A percentile compares a stretch with the other conserved stretches of the same genome.
Evolutionary conservation across 1,140 invertebrate species (phyloP).

Genomic region (Venustaconcha ellipsiformis): DNA sequence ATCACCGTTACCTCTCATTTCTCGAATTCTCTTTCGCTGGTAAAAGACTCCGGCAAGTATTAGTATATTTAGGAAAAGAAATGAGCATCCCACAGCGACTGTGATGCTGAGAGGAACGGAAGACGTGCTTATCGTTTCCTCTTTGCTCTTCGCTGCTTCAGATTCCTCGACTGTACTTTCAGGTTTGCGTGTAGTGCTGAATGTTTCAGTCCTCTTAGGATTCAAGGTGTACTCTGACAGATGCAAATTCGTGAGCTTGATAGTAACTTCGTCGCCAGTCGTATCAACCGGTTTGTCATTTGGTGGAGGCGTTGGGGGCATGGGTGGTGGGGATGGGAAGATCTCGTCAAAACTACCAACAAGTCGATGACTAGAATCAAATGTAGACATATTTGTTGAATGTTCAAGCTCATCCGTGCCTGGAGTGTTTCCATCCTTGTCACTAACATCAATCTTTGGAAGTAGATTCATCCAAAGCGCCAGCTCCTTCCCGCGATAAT

Average conservation of each 20-base stretch:
- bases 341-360: constrained; percentile 47
- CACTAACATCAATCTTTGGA: constrained; percentile 89
- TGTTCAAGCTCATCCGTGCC: constrained; percentile 86
- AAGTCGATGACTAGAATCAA: constrained; percentile 57
- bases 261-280: constrained; percentile 28
- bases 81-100: constrained; percentile 91
- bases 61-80: constrained; percentile 90
- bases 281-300: constrained; percentile 15
- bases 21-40: constrained; percentile 81
- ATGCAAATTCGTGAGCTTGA: constrained; percentile 37
- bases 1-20: neutral
- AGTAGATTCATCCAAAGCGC: constrained; percentile 97
- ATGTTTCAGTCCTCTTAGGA: constrained; percentile 9
- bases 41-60: constrained; percentile 96
- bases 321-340: constrained; percentile 65
- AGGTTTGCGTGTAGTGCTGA: neutral
- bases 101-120: constrained; percentile 73
- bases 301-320: neutral
- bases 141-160: no score
- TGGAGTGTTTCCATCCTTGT: constrained; percentile 79
- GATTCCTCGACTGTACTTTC: neutral
- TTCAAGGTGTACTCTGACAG: constrained; percentile 31
- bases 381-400: constrained; percentile 56
- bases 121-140: neutral
- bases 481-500: constrained; percentile 94